Conservation (phyloP, 2,797 vertebrate species). For the Mionectes olivaceus region DNA sequence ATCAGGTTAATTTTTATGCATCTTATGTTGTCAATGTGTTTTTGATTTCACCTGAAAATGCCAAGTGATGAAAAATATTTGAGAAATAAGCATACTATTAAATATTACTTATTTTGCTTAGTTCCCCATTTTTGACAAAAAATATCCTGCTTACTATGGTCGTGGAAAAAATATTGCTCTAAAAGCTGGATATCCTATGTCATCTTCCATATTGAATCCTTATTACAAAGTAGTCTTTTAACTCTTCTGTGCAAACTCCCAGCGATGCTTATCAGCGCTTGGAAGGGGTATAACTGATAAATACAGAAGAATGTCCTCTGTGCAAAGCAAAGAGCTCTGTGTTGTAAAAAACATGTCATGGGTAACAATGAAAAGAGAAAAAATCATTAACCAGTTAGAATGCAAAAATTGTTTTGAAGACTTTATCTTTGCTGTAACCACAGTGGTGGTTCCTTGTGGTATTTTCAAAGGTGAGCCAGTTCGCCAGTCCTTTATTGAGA, state of each 20-base stretch:
- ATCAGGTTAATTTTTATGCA: conserved; percentile 84
- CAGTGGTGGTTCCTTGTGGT: background rate
- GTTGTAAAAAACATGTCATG: background rate
- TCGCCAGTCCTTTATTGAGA: background rate
- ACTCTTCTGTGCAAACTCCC: background rate
- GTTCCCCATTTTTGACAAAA: background rate
- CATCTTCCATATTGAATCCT: background rate
- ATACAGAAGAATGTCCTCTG: background rate
- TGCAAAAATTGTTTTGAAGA: background rate
- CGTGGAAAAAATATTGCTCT: background rate
- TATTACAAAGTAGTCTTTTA: background rate
- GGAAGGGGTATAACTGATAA: background rate
- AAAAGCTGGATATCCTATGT: background rate
- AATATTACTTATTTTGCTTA: background rate
- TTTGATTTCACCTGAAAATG: background rate
- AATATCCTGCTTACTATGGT: background rate
- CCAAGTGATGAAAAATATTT: background rate
- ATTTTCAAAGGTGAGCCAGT: background rate
- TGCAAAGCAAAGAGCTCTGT: background rate
- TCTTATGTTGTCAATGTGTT: background rate
- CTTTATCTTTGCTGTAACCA: background rate
- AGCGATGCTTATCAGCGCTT: background rate
- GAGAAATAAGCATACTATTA: background rate
- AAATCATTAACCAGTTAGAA: background rate
- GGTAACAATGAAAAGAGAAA: background rate